Percentiles rank a stretch among this genome's conserved stretches.
Conservation (phyloP, 1,140 invertebrate species). For the Drosophila willistoni region DNA sequence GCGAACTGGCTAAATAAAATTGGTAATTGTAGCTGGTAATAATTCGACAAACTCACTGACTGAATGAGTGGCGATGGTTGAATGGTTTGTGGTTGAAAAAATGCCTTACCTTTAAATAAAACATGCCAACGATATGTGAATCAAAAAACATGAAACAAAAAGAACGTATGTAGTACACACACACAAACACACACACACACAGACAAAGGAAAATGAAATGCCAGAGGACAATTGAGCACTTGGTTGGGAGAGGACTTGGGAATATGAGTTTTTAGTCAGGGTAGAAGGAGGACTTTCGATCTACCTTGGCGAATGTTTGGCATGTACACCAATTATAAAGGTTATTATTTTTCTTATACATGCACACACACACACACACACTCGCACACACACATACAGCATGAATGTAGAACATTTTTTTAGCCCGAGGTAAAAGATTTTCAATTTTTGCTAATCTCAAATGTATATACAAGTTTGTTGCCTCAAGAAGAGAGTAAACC, state of each 20-base stretch:
- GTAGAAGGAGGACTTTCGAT: constrained; percentile 15
- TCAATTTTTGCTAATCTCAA: constrained; percentile 80
- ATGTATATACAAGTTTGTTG: constrained; percentile 70
- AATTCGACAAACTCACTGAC: constrained; percentile 26
- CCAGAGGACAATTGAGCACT: constrained; percentile 30
- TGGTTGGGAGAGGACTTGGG: background rate
- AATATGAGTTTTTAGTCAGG: background rate
- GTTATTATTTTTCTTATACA: constrained; percentile 73
- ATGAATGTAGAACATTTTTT: constrained; percentile 53
- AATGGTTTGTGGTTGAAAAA: constrained; percentile 11
- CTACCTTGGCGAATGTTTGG: constrained; percentile 51
- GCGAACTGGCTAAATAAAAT: constrained; percentile 45
- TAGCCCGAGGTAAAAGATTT: constrained; percentile 63
- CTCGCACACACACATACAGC: background rate
- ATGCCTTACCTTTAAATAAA: constrained; percentile 64
- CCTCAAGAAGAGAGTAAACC: constrained; percentile 37
- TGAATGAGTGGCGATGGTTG: background rate
- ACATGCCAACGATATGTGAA: constrained; percentile 59
- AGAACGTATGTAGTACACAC: background rate
- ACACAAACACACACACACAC: background rate
- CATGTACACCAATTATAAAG: constrained; percentile 78
- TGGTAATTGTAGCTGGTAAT: constrained; percentile 51
- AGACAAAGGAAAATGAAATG: constrained; percentile 31
- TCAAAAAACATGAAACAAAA: constrained; percentile 43
- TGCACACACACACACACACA: constrained; percentile 9